Base-by-base conservation (phyloP, 92 coral and sea anemone genomes). In the Epizoanthus ramosus region DNA sequence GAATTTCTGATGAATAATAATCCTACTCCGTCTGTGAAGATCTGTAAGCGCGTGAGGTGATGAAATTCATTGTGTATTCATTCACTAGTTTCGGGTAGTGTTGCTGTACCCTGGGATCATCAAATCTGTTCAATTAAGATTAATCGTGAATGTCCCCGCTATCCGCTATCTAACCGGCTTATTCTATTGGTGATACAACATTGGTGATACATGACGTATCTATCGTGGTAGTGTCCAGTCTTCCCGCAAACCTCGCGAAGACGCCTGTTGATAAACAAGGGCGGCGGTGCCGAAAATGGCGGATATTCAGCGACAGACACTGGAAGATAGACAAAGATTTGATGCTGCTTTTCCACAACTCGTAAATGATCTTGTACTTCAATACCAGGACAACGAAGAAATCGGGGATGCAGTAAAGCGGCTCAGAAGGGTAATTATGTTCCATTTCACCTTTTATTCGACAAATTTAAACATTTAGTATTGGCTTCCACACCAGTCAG, bases 381-480 rank as follows among this genome's bases (percentile, higher is more conserved):
- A 85, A 19, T 68, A 57, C 19, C 88, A 86, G 22, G 69, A 83
- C 5, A 83, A 88, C 82, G 33, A 24, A 50, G 89, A 91, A 73
- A 89, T 84, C 8, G 88, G 92, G n/a, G 95, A 95, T 57, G 95
- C 98, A 2, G 70, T 84, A 8, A 75, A 87, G 28, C 91, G 88
- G 35, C 83, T 93, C 63, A 85, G 87, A 33, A 85, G 92, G 75
- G 97, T 90, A 74, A 59, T 74, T 24, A 21, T 21, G 67, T 50
- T n/a, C 64, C 0, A n/a, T 54, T 57, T 54, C 25, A 37, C 43
- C 43, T 37, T 0, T 37, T 37, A 37, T 37, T 22, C 3, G 53
- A 81, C 14, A 37, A 35, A 35, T 17, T 7, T 6, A 74, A 74
- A 53, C 63, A 22, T 56, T 31, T 18, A 54, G 54, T 71, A 39